Evolutionary conservation across 2,113 vertebrate species (phyloP), one percentile per base, ranked within the genome.

Genomic region (Anguilla rostrata): DNA sequence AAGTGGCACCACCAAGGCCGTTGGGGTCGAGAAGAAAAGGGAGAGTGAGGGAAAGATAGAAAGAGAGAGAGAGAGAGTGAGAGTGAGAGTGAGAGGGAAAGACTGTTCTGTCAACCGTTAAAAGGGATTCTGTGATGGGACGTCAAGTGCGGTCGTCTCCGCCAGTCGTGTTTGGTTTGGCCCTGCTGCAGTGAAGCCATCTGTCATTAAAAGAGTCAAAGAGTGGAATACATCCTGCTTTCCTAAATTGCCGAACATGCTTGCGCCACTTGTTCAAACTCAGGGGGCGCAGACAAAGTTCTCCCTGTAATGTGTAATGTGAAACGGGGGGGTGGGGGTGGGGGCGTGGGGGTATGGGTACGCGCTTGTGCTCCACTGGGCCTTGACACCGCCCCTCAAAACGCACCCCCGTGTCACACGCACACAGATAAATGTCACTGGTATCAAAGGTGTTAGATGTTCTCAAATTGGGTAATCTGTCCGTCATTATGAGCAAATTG

Each of bases 151-250:
- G 88, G 87, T 88, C 87, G 90, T 86, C 88, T 87, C 88, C 56
- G 86, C 75, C 78, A 83, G 89, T 83, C 14, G 18, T 95, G 91
- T 95, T 95, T 95, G 89, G 89, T 95, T 95, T 95, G 93, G 95
- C 90, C 81, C 80, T 15, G 39, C 43, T 83, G 89, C 90, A 89
- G 87, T 92, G 89, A 95, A 94, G 93, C 91, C 66, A 93, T 94
- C 94, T 92, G 94, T 95, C 94, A 95, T 94, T 93, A 93, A 89
- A 87, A 90, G 94, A 90, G 94, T 95, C 93, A 90, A 91, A 90
- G 92, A 90, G 78, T 89, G 94, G 87, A 89, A 89, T 92, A 89
- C 86, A 71, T 86, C 82, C 90, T 88, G 79, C 92, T 93, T 88
- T 83, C 53, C 43, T 86, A 60, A 88, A 86, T 91, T 86, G 90